Evolutionary conservation across 1,140 invertebrate species (phyloP).

Genomic region (Drosophila erecta): DNA sequence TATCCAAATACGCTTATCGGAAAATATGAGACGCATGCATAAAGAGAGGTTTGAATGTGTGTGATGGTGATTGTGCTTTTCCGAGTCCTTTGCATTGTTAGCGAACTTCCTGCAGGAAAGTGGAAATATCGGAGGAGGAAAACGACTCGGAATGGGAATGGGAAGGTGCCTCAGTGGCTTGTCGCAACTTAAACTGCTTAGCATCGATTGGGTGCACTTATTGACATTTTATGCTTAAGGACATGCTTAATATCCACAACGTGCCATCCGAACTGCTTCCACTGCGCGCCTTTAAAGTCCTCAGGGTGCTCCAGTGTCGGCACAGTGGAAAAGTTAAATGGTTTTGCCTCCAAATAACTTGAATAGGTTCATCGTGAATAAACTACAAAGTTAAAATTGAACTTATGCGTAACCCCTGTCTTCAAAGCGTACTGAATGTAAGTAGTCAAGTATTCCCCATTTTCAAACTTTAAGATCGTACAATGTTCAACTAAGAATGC

Average conservation of each 20-base stretch:
- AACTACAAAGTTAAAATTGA: too few relatives aligned
- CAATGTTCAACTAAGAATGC: too few relatives aligned
- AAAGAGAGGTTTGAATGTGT: constrained; percentile 24
- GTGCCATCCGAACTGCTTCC: constrained; percentile 22
- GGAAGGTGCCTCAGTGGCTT: constrained; percentile 39
- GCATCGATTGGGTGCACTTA: constrained; percentile 71
- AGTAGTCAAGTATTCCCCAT: too few relatives aligned
- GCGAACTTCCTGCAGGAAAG: constrained; percentile 17
- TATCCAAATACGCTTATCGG: constrained; percentile 45
- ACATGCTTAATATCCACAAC: constrained; percentile 74
- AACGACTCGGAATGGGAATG: constrained; percentile 4
- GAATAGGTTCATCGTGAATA: too few relatives aligned
- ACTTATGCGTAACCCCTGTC: too few relatives aligned
- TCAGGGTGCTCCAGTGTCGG: neutral
- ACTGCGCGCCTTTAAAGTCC: constrained; percentile 8
- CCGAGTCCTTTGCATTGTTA: constrained; percentile 47
- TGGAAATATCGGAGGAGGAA: neutral
- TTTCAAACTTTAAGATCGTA: too few relatives aligned
- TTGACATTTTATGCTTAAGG: constrained; percentile 79
- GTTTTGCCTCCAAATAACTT: neutral
- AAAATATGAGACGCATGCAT: constrained; percentile 55
- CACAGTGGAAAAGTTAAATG: constrained; percentile 17
- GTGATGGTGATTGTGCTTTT: constrained; percentile 33
- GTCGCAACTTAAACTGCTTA: constrained; percentile 72
- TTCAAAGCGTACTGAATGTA: too few relatives aligned